Base-by-base conservation (phyloP, 2,888 invertebrate genomes). In the Agapostemon virescens region DNA sequence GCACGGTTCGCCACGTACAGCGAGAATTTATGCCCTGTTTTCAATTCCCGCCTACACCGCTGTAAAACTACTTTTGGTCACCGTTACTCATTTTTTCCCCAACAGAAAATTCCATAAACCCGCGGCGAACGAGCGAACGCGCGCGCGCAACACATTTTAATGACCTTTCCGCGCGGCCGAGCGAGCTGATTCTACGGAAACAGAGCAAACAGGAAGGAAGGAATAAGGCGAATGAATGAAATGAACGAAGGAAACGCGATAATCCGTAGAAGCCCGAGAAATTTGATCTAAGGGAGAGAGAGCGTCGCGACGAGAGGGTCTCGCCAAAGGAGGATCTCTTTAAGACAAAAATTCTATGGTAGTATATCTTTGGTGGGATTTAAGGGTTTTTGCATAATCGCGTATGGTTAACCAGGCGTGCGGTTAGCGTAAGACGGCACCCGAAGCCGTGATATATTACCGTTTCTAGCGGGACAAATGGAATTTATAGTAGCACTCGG, bases 401-500 rank as follows among this genome's bases (percentile, higher is more conserved):
- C 67, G 30, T 67, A 81, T 52, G 81, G 76, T 80, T 80, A 75
- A 64, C 61, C 81, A 72, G 68, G 69, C 74, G 42, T 30, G 15
- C 45, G 42, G 71, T 72, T 78, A 61, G 58, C 61, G 38, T 71
- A 80, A 74, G 69, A 69, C 74, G 52, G 61, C 15, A 33, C 75
- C 55, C 68, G 61, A 72, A 76, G 74, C 77, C 77, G 61, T 69
- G 78, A 79, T 76, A 74, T 79, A 79, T 84, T 81, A 79, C 69
- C 83, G 80, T 84, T 88, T 84, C 82, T 84, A 80, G 77, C 82
- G 69, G 85, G 84, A 86, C 88, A 87, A 88, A 88, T 86, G 83
- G 85, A 84, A 88, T 88, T 88, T 88, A 87, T 88, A 88, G 88
- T 77, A 77, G 80, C 79, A 79, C 83, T 85, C 80, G 80, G 79